Conservation (phyloP, 1,140 invertebrate species). For the Bombus picipes region DNA sequence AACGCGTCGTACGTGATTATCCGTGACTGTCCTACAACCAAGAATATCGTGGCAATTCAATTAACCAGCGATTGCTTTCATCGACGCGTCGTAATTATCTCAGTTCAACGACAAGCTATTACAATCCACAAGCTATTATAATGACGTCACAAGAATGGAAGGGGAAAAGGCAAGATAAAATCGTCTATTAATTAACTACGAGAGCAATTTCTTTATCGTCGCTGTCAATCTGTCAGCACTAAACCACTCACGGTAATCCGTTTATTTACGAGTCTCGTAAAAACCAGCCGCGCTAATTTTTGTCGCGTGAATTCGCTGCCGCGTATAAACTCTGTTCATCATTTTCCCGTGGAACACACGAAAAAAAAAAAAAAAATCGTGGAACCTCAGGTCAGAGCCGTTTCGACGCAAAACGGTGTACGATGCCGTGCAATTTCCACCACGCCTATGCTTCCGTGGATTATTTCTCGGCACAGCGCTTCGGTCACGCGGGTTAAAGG, state of each 20-base stretch:
- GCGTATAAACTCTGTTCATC: background rate
- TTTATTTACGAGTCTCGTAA: background rate
- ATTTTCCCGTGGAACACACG: background rate
- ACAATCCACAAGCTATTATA: no score
- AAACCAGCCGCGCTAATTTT: background rate
- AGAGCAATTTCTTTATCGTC: background rate
- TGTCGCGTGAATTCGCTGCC: background rate
- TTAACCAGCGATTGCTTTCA: background rate
- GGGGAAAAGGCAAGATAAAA: background rate
- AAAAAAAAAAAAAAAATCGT: conserved; percentile 24
- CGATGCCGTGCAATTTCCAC: conserved; percentile 39
- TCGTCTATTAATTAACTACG: background rate
- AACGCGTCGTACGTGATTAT: conserved; percentile 1
- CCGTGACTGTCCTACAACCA: background rate
- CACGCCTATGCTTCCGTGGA: conserved; percentile 27
- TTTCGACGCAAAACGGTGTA: conserved; percentile 34
- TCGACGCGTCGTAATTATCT: background rate
- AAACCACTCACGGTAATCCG: background rate
- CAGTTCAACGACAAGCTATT: background rate
- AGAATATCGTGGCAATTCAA: conserved; percentile 10
- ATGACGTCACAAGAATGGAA: no score
- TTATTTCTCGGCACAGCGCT: conserved; percentile 45
- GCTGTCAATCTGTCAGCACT: no score
- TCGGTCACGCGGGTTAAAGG: conserved; percentile 12
- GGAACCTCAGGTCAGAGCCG: background rate